A percentile compares a stretch with the other conserved stretches of the same genome.
These are phyloP conservation scores for Geopemphigus sp. DNA, from an alignment of 1,140 invertebrate genomes.

Conservation along the genomic window DNA sequence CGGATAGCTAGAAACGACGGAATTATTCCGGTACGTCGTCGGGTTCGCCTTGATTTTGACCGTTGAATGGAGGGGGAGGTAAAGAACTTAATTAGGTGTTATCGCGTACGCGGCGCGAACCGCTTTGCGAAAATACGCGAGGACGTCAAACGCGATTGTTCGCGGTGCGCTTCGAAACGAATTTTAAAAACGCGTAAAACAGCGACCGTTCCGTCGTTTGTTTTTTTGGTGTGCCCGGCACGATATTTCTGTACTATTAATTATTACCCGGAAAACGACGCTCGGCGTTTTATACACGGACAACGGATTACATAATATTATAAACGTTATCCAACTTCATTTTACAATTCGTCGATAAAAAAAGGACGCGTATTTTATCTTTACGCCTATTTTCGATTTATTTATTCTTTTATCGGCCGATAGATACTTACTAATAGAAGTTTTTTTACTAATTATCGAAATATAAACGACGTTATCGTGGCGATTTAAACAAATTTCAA, in stretches of 20 bases:
- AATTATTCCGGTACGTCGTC: not conserved
- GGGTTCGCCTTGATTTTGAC: conserved; percentile 27
- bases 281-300: too few relatives aligned
- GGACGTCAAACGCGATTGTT: conserved; percentile 13
- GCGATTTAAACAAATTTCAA: not conserved
- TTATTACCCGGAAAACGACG: too few relatives aligned
- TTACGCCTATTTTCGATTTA: too few relatives aligned
- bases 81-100: conserved; percentile 12
- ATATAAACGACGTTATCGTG: not conserved
- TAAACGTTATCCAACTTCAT: not conserved
- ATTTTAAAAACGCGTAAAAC: too few relatives aligned
- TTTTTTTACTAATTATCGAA: not conserved
- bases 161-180: not conserved
- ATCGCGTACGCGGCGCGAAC: not conserved
- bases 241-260: too few relatives aligned
- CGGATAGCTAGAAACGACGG: not conserved
- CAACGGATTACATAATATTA: too few relatives aligned
- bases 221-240: too few relatives aligned
- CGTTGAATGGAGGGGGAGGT: too few relatives aligned
- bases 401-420: not conserved
- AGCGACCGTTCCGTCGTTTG: too few relatives aligned
- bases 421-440: not conserved
- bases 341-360: not conserved
- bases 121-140: not conserved
- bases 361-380: not conserved